A percentile compares a stretch with the other conserved stretches of the same genome.
Conservation (phyloP, 2,113 vertebrate genomes). For the Macrotus californicus region DNA sequence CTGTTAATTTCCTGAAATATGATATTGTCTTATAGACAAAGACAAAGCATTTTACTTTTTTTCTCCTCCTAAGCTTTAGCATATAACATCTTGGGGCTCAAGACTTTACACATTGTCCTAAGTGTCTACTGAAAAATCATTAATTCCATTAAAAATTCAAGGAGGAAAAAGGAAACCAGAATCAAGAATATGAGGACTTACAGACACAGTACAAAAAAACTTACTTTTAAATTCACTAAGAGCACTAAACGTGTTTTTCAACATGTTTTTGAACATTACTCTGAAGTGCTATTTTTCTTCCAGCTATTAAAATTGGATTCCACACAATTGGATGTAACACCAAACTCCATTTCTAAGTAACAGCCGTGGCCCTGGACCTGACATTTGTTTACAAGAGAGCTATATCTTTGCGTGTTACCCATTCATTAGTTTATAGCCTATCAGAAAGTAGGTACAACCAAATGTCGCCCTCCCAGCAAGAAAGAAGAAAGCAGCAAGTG, state of each 20-base stretch:
- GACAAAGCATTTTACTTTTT: background rate
- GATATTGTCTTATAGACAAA: background rate
- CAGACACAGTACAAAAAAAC: background rate
- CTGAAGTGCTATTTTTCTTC: background rate
- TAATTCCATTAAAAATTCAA: background rate
- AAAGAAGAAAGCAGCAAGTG: background rate
- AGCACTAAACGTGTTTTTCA: background rate
- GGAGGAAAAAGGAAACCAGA: background rate
- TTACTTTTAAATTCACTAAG: slow-evolving; percentile 16
- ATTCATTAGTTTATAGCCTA: background rate
- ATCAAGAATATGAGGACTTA: background rate
- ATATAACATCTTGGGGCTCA: background rate
- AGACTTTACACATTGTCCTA: background rate
- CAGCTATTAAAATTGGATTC: slow-evolving; percentile 4
- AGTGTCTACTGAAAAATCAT: background rate
- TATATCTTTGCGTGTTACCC: background rate
- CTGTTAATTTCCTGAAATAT: background rate
- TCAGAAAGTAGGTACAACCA: background rate
- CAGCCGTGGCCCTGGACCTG: background rate
- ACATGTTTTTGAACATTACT: background rate
- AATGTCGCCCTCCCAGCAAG: background rate
- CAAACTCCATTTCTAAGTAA: background rate
- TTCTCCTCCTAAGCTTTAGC: background rate
- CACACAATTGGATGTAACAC: background rate
- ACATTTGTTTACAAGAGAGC: background rate